A percentile compares a stretch with the other conserved stretches of the same genome.
phyloP scores from a whole-genome alignment of 2,888 invertebrate species.

The Lasioglossum zephyrum region DNA sequence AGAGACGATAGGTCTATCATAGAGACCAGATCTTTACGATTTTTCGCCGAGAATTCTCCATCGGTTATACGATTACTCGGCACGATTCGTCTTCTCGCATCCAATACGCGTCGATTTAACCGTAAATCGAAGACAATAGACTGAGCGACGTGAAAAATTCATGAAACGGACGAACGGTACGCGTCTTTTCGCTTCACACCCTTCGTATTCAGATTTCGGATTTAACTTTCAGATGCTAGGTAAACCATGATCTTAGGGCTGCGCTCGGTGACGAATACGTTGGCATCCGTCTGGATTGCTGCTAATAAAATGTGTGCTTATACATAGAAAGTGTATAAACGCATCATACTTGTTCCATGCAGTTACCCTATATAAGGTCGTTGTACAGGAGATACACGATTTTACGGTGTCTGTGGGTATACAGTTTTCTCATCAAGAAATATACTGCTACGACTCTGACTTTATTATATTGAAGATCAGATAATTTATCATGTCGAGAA shows the following conservation, averaged over 20 bases:
- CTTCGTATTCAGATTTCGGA: conserved; percentile 33
- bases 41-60: background rate
- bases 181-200: conserved; percentile 37
- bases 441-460: background rate
- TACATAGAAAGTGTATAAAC: background rate
- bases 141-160: conserved; percentile 64
- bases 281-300: background rate
- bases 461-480: background rate
- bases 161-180: conserved; percentile 65
- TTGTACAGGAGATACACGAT: background rate
- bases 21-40: background rate
- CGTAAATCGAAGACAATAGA: conserved; percentile 30
- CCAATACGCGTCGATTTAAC: background rate
- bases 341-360: background rate
- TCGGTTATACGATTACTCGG: background rate
- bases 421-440: background rate
- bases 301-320: background rate
- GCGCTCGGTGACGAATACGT: conserved; percentile 16
- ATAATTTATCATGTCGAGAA: background rate
- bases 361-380: background rate
- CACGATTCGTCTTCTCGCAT: background rate
- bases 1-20: too few species aligned
- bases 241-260: conserved; percentile 23
- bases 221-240: conserved; percentile 65
- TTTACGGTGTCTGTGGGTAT: background rate